phyloP scores from a whole-genome alignment of 2,888 invertebrate species.

The Calliphora vomitoria region DNA sequence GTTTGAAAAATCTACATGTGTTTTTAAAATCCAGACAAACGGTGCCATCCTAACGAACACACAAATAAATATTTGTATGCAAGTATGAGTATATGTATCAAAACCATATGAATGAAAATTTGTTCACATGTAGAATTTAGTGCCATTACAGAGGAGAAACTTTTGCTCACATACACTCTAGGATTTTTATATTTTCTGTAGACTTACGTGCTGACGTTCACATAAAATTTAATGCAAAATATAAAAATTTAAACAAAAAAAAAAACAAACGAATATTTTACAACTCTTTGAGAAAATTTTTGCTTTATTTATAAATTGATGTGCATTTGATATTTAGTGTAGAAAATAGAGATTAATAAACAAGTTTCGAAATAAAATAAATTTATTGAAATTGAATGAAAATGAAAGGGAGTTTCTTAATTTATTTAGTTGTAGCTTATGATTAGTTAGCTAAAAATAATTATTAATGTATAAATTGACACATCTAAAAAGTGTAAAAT shows the following conservation, averaged over 20 bases:
- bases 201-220: conserved; percentile 62
- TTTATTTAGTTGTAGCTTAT: too few relatives aligned
- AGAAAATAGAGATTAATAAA: background rate
- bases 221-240: conserved; percentile 64
- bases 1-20: too few relatives aligned
- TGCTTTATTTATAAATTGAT: conserved; percentile 20
- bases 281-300: conserved; percentile 25
- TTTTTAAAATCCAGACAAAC: too few relatives aligned
- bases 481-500: too few relatives aligned
- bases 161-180: conserved; percentile 31
- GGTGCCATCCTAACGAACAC: too few relatives aligned
- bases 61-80: background rate
- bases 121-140: conserved; percentile 30
- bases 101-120: conserved; percentile 41
- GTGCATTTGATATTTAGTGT: background rate
- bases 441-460: too few relatives aligned
- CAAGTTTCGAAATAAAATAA: background rate
- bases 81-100: background rate
- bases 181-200: background rate
- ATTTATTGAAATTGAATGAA: background rate
- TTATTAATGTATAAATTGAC: too few relatives aligned
- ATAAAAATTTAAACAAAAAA: conserved; percentile 1
- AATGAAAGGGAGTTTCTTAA: too few relatives aligned
- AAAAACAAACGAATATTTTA: conserved; percentile 19
- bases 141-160: background rate